Base-by-base conservation (phyloP, 2,113 vertebrate genomes). In the Plotosus lineatus region DNA sequence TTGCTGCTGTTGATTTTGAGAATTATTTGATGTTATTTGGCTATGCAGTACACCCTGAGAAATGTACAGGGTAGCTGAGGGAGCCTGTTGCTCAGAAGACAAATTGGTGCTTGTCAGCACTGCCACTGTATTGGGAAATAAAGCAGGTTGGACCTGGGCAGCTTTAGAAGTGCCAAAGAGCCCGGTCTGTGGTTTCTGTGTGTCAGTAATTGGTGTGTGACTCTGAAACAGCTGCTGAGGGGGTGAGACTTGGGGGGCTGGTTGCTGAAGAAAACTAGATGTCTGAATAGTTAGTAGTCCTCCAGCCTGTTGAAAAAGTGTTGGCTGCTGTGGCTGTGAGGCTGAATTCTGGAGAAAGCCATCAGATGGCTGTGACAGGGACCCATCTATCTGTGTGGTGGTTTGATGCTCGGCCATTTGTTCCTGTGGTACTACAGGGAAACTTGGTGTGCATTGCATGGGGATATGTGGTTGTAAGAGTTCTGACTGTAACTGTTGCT, bases 231-330 rank as follows among this genome's bases (percentile, higher is more conserved):
- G 89, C 79, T 93, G 92, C 17, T 92, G 92, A 44, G 97, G 96
- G 21, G 97, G 96, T 75, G 97, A 97, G 17, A 95, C 90, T 80
- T 94, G 91, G 2, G 92, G 89, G 0, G 92, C 89, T 15, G 96
- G 91, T 84, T 95, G 97, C 14, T 96, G 94, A 80, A 98, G 93
- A 86, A 99, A 99, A 88, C 89, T 95, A 60, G 93, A 81, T 19
- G 94, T 94, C 87, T 97, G 96, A 85, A 98, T 96, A 4, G 96
- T 95, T 77, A 99, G 94, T 40, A 99, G 95, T 63, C 98, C 96
- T 69, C 93, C 95, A 0, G 95, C 84, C 58, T 97, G 96, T 79
- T 96, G 97, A 85, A 97, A 96, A 48, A 99, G 92, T 12, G 92
- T 92, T 17, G 96, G 96, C 80, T 91, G 92, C 85, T 89, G 89